Evolutionary conservation across 2,113 vertebrate species (phyloP).

Genomic region (Scatophagus argus): DNA sequence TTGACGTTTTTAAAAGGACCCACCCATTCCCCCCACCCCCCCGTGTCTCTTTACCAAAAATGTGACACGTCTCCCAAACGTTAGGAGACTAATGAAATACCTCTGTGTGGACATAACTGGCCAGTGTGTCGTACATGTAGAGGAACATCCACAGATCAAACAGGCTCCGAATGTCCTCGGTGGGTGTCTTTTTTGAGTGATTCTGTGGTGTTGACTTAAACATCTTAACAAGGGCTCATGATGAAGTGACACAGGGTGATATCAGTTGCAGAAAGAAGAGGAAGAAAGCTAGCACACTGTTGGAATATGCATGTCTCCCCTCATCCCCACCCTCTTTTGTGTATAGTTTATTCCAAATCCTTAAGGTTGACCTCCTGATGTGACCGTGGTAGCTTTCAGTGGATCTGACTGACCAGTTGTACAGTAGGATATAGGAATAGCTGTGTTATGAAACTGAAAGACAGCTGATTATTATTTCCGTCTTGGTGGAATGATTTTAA

Average conservation of each 20-base stretch:
- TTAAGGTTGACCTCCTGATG: slow-evolving; percentile 56
- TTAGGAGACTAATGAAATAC: slow-evolving; percentile 71
- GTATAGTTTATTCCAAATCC: slow-evolving; percentile 56
- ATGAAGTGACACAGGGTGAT: slow-evolving; percentile 55
- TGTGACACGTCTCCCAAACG: slow-evolving; percentile 63
- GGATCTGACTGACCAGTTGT: slow-evolving; percentile 74
- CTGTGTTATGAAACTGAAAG: slow-evolving; percentile 47
- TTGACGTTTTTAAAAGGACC: slow-evolving; percentile 24
- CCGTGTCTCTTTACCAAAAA: slow-evolving; percentile 65
- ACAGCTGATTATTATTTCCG: slow-evolving; percentile 40
- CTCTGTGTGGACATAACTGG: slow-evolving; percentile 67
- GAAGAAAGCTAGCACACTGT: slow-evolving; percentile 70
- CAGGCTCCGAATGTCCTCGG: slow-evolving; percentile 52
- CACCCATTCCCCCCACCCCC: too few species aligned
- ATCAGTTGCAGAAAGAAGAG: slow-evolving; percentile 40
- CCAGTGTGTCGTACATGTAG: slow-evolving; percentile 54
- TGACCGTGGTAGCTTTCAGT: slow-evolving; percentile 71
- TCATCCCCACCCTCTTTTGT: background rate
- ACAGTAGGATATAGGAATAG: slow-evolving; percentile 70
- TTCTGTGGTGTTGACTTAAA: slow-evolving; percentile 51
- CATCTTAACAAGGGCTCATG: slow-evolving; percentile 74
- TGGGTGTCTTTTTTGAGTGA: slow-evolving; percentile 4
- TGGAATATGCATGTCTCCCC: slow-evolving; percentile 64
- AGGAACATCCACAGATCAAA: slow-evolving; percentile 30
- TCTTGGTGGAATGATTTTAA: slow-evolving; percentile 59